Conservation (phyloP, 2,888 invertebrate species). For the Coronaproctus castanopsis region DNA sequence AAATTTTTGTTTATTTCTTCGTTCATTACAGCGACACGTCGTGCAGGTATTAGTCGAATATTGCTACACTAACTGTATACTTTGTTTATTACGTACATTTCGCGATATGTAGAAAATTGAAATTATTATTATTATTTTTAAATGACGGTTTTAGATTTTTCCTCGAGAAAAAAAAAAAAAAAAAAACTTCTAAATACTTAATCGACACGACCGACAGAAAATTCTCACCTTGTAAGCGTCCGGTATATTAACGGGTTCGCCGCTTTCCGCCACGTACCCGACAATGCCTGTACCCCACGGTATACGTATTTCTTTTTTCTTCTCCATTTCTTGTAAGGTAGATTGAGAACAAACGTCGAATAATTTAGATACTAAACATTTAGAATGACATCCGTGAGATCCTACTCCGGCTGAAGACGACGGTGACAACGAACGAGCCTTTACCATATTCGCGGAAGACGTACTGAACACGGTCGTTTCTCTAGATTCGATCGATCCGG, state of each 20-base stretch:
- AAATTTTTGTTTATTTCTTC: too few relatives aligned
- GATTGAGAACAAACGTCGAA: slow-evolving; percentile 89
- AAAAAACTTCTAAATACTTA: too few relatives aligned
- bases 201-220: too few relatives aligned
- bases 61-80: too few relatives aligned
- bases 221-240: slow-evolving; percentile 85
- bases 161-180: too few relatives aligned
- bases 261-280: slow-evolving; percentile 81
- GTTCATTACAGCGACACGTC: too few relatives aligned
- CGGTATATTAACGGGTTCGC: slow-evolving; percentile 81
- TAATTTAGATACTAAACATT: slow-evolving; percentile 74
- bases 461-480: slow-evolving; percentile 11
- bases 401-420: not conserved
- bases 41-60: too few relatives aligned
- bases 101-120: too few relatives aligned
- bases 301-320: slow-evolving; percentile 76
- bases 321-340: slow-evolving; percentile 78
- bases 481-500: slow-evolving; percentile 15
- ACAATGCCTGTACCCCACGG: slow-evolving; percentile 92
- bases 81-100: too few relatives aligned
- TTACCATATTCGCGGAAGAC: slow-evolving; percentile 14
- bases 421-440: not conserved
- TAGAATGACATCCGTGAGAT: slow-evolving; percentile 25
- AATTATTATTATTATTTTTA: too few relatives aligned
- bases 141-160: too few relatives aligned